phyloP scores from a whole-genome alignment of 2,797 vertebrate species.

The Sebastes dallii region DNA sequence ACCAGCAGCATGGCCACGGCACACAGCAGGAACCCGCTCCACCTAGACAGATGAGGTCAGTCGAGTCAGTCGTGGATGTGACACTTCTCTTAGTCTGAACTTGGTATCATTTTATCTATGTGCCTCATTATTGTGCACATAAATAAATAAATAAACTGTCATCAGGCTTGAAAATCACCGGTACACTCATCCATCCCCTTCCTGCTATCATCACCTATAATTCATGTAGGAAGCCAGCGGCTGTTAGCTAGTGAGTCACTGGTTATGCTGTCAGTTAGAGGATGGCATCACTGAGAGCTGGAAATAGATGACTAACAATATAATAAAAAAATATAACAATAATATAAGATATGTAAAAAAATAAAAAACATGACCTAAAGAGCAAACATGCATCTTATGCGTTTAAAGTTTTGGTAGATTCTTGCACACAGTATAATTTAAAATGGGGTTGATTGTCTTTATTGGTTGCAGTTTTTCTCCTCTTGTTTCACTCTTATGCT shows the following conservation, averaged over 20 bases:
- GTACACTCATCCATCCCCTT: conserved; percentile 12
- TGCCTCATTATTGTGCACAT: conserved; percentile 15
- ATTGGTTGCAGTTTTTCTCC: neutral
- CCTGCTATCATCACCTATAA: conserved; percentile 28
- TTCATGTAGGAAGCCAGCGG: conserved; percentile 19
- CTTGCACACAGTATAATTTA: neutral
- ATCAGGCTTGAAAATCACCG: neutral
- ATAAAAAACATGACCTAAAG: neutral
- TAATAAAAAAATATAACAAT: too few species aligned
- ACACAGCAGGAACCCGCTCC: conserved; percentile 96
- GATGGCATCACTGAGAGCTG: conserved; percentile 29
- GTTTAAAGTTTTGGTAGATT: neutral
- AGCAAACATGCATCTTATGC: neutral
- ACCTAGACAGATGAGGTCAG: conserved; percentile 60
- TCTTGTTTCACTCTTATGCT: neutral
- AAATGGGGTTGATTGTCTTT: neutral
- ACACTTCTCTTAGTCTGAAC: neutral
- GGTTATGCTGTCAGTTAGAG: conserved; percentile 9
- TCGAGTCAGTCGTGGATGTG: neutral
- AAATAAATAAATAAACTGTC: neutral
- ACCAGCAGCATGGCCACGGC: conserved; percentile 96
- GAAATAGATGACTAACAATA: conserved; percentile 34
- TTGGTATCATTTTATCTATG: neutral
- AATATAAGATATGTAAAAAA: neutral
- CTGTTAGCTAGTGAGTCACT: conserved; percentile 36